A percentile compares a stretch with the other conserved stretches of the same genome.
phyloP scores from a whole-genome alignment of 1,140 invertebrate species.

The Spodoptera litura region DNA sequence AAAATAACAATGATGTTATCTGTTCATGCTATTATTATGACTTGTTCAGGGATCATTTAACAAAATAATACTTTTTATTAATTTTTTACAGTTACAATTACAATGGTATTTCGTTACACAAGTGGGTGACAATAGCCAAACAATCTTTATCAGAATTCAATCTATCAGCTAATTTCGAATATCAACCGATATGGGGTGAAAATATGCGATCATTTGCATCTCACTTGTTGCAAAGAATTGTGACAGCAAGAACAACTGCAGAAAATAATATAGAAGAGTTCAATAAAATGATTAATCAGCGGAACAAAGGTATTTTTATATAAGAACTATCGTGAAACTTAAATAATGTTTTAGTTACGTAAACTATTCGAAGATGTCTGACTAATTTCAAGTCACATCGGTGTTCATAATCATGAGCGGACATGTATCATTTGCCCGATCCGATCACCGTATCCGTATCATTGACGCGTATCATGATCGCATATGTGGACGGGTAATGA shows the following conservation, averaged over 20 bases:
- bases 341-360: conserved; percentile 10
- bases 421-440: too few species aligned
- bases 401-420: too few species aligned
- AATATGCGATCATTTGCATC: conserved; percentile 64
- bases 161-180: conserved; percentile 72
- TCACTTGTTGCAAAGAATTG: conserved; percentile 73
- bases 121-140: conserved; percentile 78
- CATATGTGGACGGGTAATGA: conserved; percentile 28
- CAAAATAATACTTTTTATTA: too few species aligned
- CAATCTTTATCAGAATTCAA: conserved; percentile 79
- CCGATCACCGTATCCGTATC: conserved; percentile 38
- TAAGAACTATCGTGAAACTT: conserved; percentile 8
- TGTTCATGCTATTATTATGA: too few species aligned
- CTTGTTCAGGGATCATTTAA: too few species aligned
- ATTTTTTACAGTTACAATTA: conserved; percentile 82
- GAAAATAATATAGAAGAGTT: conserved; percentile 73
- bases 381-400: too few species aligned
- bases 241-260: conserved; percentile 62
- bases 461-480: conserved; percentile 43
- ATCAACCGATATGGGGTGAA: conserved; percentile 76
- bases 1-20: too few species aligned
- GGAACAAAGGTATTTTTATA: conserved; percentile 64
- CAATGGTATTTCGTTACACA: conserved; percentile 73
- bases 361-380: too few species aligned
- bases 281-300: conserved; percentile 59